Base-by-base conservation (phyloP, 2,113 vertebrate species). In the Centropus unirufus region DNA sequence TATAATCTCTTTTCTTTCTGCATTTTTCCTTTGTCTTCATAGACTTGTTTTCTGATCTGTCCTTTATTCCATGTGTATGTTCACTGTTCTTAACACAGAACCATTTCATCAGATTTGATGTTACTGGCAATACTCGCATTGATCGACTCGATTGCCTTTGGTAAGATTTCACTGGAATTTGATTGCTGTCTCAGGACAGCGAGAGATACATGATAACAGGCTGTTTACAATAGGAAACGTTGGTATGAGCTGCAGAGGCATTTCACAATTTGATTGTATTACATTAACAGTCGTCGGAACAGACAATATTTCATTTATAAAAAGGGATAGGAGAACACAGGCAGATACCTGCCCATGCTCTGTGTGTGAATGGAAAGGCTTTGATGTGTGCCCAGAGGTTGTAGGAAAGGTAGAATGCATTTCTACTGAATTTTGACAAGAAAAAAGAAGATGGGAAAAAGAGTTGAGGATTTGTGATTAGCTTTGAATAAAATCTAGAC, bases 91-190 rank as follows among this genome's bases (percentile, higher is more conserved):
- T 72, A 83, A 89, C 74, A 54, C 34, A 77, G 52, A 91, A 82
- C 66, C 55, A 69, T 92, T 95, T 95, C 46, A 87, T 84, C 40
- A 66, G 44, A 46, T 78, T 84, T 85, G 69, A 89, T 87, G 80
- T 87, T 62, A 32, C 57, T 32, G 58, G 83, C 40, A 95, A 92
- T 95, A 73, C 54, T 87, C 81, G 8, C 74, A 80, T 55, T 58
- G 93, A 89, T 84, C 11, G 3, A 24, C 72, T 54, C 69, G 83
- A 93, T 77, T 87, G 88, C 83, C 75, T 94, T 95, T 72, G 75
- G 67, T 86, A 90, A 91, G 68, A 55, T 69, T 80, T 84, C 72
- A 39, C 89, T 67, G 85, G 85, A 93, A 92, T 92, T 82, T 21
- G 3, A 66, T 89, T 88, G 91, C 85, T 90, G 93, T 83, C 87